These are phyloP conservation scores for Penaeus indicus DNA, from an alignment of 1,140 invertebrate species.

Conservation along the genomic window DNA sequence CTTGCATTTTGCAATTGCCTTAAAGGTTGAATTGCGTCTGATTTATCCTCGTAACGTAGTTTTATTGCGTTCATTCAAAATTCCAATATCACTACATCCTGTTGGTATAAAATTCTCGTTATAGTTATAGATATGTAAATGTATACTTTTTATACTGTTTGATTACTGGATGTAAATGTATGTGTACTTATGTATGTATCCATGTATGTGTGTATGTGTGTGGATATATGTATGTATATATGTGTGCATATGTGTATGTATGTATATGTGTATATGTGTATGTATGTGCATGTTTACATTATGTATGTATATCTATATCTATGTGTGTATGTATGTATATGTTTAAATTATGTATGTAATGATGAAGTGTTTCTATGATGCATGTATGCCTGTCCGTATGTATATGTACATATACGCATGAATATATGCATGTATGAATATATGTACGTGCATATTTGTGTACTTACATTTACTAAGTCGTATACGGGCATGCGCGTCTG, in stretches of 20 bases:
- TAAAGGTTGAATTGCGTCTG: no score
- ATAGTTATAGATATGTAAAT: no score
- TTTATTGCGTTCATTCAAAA: no score
- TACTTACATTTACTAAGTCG: neutral
- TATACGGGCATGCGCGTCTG: neutral
- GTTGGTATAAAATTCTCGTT: no score
- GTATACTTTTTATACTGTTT: neutral
- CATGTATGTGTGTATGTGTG: slow-evolving; percentile 6
- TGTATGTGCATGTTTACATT: no score
- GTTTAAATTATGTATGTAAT: neutral
- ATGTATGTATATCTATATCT: neutral
- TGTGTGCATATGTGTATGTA: neutral
- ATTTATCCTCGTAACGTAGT: no score
- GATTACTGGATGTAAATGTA: neutral
- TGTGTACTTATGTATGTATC: neutral
- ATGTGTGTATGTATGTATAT: neutral
- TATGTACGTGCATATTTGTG: neutral
- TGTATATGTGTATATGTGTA: neutral
- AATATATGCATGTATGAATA: neutral
- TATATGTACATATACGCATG: neutral
- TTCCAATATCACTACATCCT: no score
- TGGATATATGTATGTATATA: neutral
- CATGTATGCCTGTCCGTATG: slow-evolving; percentile 20
- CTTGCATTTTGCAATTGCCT: no score
- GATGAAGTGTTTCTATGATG: neutral